Conservation (phyloP, 1,140 invertebrate genomes). For the Trypoxylus dichotomus region DNA sequence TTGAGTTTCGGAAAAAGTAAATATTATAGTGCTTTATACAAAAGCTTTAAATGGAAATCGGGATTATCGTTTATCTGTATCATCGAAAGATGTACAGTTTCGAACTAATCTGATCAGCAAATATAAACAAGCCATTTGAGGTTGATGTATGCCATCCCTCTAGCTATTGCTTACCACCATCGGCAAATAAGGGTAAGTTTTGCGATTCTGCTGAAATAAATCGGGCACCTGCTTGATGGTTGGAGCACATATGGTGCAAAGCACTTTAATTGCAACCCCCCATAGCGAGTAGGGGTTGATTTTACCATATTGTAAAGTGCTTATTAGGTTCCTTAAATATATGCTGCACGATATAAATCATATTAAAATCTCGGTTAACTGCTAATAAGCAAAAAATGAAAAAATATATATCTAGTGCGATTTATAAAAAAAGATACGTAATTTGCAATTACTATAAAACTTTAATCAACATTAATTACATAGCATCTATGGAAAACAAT, state of each 20-base stretch:
- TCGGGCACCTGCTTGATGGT: conserved; percentile 23
- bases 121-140: conserved; percentile 22
- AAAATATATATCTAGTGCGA: too few relatives aligned
- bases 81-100: not conserved
- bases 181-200: conserved; percentile 23
- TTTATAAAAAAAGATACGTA: too few relatives aligned
- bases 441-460: too few relatives aligned
- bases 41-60: not conserved
- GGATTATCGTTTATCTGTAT: not conserved
- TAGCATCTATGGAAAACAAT: too few relatives aligned
- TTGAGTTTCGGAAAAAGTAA: too few relatives aligned
- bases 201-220: conserved; percentile 21
- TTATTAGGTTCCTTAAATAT: not conserved
- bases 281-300: conserved; percentile 8
- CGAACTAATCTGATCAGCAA: conserved; percentile 16
- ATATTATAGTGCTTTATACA: not conserved
- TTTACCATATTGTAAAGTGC: conserved; percentile 23
- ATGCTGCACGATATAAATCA: not conserved
- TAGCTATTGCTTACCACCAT: conserved; percentile 3
- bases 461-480: too few relatives aligned
- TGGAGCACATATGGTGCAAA: conserved; percentile 28
- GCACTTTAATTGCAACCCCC: conserved; percentile 23
- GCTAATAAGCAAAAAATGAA: not conserved
- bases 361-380: not conserved
- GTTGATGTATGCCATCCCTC: not conserved